Percentiles rank a stretch among this genome's conserved stretches.
Evolutionary conservation across 2,888 invertebrate species (phyloP).

Genomic region (Vanessa cardui): DNA sequence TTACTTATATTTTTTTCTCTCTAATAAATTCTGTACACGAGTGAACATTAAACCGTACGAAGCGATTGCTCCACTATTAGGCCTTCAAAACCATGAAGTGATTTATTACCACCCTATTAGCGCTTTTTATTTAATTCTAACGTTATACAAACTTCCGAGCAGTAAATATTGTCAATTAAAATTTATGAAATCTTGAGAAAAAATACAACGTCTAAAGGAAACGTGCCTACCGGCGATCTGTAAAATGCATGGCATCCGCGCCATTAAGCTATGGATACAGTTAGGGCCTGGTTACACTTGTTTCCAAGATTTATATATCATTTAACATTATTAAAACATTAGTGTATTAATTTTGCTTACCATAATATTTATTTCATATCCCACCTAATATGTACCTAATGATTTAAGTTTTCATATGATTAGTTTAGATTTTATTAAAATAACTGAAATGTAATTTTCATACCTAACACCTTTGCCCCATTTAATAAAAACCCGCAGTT

Average conservation of each 20-base stretch:
- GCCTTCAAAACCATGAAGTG: constrained; percentile 20
- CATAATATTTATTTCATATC: too few species aligned
- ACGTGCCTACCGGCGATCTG: constrained; percentile 29
- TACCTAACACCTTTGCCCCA: too few species aligned
- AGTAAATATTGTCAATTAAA: constrained; percentile 42
- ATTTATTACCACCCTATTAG: constrained; percentile 21
- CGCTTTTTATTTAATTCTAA: constrained; percentile 29
- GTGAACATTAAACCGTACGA: background rate
- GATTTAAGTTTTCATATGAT: too few species aligned
- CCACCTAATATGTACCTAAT: too few species aligned
- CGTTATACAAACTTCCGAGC: constrained; percentile 33
- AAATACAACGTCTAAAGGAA: constrained; percentile 30
- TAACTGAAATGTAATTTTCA: too few species aligned
- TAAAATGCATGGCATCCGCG: constrained; percentile 30
- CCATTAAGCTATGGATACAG: constrained; percentile 23
- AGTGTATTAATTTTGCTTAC: too few species aligned
- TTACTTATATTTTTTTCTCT: too few species aligned
- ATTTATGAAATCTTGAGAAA: constrained; percentile 37
- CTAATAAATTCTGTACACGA: too few species aligned
- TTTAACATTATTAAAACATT: background rate
- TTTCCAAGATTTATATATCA: background rate
- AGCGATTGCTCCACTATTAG: constrained; percentile 10
- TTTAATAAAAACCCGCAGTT: too few species aligned
- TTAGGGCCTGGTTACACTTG: constrained; percentile 21
- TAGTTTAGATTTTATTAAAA: too few species aligned